These are phyloP conservation scores for Fukomys damarensis DNA, from an alignment of 2,113 vertebrate species.

Conservation along the genomic window DNA sequence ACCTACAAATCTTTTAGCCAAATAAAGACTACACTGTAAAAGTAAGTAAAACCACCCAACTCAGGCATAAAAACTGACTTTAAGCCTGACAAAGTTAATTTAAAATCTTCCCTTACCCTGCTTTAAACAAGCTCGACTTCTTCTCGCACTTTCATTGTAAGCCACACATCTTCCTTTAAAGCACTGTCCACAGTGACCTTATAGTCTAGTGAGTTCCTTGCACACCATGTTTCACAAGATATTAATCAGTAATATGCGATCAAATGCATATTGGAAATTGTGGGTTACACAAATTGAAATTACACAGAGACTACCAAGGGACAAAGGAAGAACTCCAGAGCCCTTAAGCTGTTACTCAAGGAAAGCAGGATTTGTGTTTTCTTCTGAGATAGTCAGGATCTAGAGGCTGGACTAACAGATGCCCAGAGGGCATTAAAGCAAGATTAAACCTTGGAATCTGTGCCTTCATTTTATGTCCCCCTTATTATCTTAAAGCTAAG, in stretches of 20 bases:
- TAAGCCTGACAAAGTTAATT: background rate
- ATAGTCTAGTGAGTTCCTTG: background rate
- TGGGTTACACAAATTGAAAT: background rate
- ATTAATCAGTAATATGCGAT: background rate
- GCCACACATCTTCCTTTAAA: background rate
- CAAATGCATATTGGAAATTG: background rate
- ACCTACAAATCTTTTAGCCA: conserved; percentile 33
- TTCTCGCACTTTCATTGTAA: background rate
- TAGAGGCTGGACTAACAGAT: background rate
- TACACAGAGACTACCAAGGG: background rate
- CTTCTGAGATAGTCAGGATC: background rate
- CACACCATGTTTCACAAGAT: background rate
- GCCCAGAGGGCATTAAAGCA: background rate
- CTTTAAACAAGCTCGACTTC: background rate
- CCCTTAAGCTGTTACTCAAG: background rate
- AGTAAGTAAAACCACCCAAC: conserved; percentile 42
- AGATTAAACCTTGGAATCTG: background rate
- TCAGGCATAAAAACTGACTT: background rate
- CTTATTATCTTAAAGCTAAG: background rate
- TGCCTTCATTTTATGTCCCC: background rate
- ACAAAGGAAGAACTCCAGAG: background rate
- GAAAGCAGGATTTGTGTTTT: background rate
- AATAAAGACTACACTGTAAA: conserved; percentile 40
- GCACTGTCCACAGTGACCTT: background rate
- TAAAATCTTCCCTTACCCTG: background rate